Evolutionary conservation across 2,888 invertebrate species (phyloP).

Genomic region (Glaucopsyche alexis): DNA sequence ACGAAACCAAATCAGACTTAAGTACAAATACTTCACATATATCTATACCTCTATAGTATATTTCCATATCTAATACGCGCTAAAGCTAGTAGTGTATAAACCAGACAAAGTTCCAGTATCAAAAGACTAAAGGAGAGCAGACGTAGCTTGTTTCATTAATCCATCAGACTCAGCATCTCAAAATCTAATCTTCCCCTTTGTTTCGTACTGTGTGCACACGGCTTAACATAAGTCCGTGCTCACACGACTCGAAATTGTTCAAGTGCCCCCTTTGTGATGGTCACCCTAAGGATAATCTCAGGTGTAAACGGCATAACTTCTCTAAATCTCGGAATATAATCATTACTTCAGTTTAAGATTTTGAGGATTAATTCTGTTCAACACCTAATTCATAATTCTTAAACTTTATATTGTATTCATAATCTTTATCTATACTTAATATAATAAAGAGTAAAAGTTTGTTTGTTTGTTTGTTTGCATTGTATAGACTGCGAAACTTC

Average conservation of each 20-base stretch:
- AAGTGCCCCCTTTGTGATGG: conserved; percentile 7
- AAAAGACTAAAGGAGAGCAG: not conserved
- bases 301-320: not conserved
- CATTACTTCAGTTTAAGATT: not conserved
- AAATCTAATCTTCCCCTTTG: conserved; percentile 19
- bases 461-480: too few species aligned
- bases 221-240: conserved; percentile 19
- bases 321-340: not conserved
- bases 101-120: not conserved
- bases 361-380: not conserved
- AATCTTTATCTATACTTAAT: too few species aligned
- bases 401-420: too few species aligned
- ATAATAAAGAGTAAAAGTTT: too few species aligned
- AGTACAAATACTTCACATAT: too few species aligned
- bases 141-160: not conserved
- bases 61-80: too few species aligned
- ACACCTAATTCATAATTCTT: not conserved
- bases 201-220: conserved; percentile 15
- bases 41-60: too few species aligned
- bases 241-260: conserved; percentile 8
- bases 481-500: too few species aligned
- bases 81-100: not conserved
- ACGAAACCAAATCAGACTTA: too few species aligned
- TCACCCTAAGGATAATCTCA: not conserved
- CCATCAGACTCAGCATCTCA: conserved; percentile 13